phyloP scores from a whole-genome alignment of 2,797 vertebrate species.

The Rhinella marina region DNA sequence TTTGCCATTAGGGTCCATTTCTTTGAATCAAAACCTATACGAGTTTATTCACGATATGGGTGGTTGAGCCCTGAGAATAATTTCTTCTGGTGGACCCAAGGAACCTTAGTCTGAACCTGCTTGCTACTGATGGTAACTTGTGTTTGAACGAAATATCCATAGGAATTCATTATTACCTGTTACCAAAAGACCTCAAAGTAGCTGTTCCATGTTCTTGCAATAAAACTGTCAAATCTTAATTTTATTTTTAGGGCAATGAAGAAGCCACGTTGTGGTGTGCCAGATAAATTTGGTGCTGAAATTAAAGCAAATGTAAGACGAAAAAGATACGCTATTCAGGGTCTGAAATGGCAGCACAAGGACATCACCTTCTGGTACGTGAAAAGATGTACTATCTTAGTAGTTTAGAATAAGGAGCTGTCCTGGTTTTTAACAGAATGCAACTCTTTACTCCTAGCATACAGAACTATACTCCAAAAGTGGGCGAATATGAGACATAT shows the following conservation, averaged over 20 bases:
- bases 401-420: neutral
- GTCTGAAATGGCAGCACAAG: conserved; percentile 87
- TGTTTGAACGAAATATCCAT: neutral
- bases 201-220: neutral
- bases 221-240: neutral
- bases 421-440: neutral
- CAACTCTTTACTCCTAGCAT: conserved; percentile 77
- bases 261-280: conserved; percentile 87
- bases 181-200: neutral
- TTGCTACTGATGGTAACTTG: too few relatives aligned
- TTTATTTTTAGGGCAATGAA: conserved; percentile 82
- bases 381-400: neutral
- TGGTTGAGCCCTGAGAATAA: too few relatives aligned
- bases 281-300: conserved; percentile 88
- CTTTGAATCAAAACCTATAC: too few relatives aligned
- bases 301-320: conserved; percentile 89
- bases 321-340: conserved; percentile 88
- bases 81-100: too few relatives aligned
- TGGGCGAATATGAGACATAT: conserved; percentile 81
- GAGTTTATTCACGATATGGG: too few relatives aligned
- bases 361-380: conserved; percentile 89
- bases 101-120: too few relatives aligned
- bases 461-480: conserved; percentile 91
- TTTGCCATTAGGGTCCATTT: too few relatives aligned
- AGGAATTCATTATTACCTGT: neutral